These are phyloP conservation scores for Pollimyrus isidori DNA, from an alignment of 2,113 vertebrate genomes.

Conservation along the genomic window DNA sequence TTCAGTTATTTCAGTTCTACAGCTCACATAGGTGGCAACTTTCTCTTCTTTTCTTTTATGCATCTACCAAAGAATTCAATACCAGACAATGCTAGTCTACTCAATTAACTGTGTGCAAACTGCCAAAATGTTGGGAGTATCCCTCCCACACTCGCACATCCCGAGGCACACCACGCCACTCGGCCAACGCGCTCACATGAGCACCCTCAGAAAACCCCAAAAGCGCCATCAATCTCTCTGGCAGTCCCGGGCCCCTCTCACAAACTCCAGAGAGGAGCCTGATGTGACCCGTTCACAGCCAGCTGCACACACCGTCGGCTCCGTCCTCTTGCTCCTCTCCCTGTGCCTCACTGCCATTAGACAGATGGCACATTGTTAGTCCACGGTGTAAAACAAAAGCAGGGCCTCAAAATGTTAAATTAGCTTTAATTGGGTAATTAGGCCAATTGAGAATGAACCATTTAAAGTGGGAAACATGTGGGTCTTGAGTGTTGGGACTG, in stretches of 20 bases:
- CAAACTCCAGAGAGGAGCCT: neutral
- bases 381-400: conserved; percentile 29
- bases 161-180: neutral
- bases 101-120: neutral
- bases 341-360: conserved; percentile 1
- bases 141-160: neutral
- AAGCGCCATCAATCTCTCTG: neutral
- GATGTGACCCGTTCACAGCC: neutral
- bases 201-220: conserved; percentile 2
- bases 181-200: neutral
- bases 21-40: neutral
- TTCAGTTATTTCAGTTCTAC: neutral
- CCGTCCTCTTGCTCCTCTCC: neutral
- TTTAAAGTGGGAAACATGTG: conserved; percentile 46
- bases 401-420: conserved; percentile 33
- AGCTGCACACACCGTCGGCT: neutral
- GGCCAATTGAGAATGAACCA: conserved; percentile 44
- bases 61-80: neutral
- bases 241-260: neutral
- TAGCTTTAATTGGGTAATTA: conserved; percentile 57
- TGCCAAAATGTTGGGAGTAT: neutral
- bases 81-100: neutral
- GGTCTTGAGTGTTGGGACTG: conserved; percentile 41
- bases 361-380: conserved; percentile 19
- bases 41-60: neutral